Percentiles rank a stretch among this genome's conserved stretches.
Evolutionary conservation across 2,888 invertebrate genomes (phyloP).

Genomic region (Camptogramma bilineatum): DNA sequence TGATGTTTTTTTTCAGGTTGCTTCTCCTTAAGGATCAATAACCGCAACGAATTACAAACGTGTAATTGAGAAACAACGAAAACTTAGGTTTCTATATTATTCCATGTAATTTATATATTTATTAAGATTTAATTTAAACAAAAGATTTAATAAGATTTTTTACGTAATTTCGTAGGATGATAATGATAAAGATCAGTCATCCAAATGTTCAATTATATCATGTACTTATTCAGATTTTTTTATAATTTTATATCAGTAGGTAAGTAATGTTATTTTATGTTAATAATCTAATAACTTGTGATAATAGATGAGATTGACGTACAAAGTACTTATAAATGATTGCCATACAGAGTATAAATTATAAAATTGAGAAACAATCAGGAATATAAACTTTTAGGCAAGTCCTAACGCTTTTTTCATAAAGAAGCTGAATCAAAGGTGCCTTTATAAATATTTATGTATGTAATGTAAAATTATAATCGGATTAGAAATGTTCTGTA

Average conservation of each 20-base stretch:
- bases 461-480: slow-evolving; percentile 2
- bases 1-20: slow-evolving; percentile 58
- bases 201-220: slow-evolving; percentile 20
- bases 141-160: slow-evolving; percentile 28
- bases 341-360: slow-evolving; percentile 54
- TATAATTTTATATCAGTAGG: slow-evolving; percentile 26
- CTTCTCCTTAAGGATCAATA: slow-evolving; percentile 60
- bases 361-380: slow-evolving; percentile 1
- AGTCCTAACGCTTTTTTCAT: neutral
- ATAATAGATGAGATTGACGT: slow-evolving; percentile 61
- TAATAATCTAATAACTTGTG: slow-evolving; percentile 47
- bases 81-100: slow-evolving; percentile 28
- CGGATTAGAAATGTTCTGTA: slow-evolving; percentile 6
- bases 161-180: slow-evolving; percentile 10
- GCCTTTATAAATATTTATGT: slow-evolving; percentile 49
- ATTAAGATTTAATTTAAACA: no score
- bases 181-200: slow-evolving; percentile 17
- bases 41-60: slow-evolving; percentile 36
- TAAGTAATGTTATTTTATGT: slow-evolving; percentile 28
- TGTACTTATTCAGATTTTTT: slow-evolving; percentile 35
- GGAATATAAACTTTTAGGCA: neutral
- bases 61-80: slow-evolving; percentile 45
- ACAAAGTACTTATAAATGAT: slow-evolving; percentile 71
- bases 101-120: slow-evolving; percentile 42
- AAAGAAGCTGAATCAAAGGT: slow-evolving; percentile 79